Evolutionary conservation across 1,140 invertebrate species (phyloP).

Genomic region (Telenomus remus): DNA sequence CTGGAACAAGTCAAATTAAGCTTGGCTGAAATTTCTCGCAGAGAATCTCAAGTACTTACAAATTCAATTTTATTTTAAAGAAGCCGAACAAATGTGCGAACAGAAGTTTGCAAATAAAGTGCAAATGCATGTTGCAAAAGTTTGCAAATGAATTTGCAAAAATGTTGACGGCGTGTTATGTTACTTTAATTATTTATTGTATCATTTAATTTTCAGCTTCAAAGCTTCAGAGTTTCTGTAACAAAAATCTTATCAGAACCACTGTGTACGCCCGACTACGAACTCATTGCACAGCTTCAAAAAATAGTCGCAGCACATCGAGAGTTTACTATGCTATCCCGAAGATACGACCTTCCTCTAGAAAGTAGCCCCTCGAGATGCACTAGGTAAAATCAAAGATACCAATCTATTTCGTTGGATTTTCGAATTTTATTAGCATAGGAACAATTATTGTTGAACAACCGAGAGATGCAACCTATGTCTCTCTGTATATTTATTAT

Average conservation of each 20-base stretch:
- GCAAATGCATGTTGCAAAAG: too few relatives aligned
- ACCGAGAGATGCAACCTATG: neutral
- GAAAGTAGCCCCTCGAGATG: conserved; percentile 66
- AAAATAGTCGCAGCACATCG: conserved; percentile 86
- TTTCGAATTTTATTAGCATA: neutral
- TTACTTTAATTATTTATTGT: too few relatives aligned
- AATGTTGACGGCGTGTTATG: too few relatives aligned
- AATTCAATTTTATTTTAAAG: neutral
- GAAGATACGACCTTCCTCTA: conserved; percentile 82
- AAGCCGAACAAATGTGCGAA: too few relatives aligned
- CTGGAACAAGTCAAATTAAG: conserved; percentile 82
- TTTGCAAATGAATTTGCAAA: too few relatives aligned
- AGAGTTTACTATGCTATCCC: conserved; percentile 84
- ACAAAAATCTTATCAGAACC: conserved; percentile 82
- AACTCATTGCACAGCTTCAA: conserved; percentile 84
- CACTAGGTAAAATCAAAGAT: conserved; percentile 62
- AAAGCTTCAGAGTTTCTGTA: conserved; percentile 79
- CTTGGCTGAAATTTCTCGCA: conserved; percentile 81
- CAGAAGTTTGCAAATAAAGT: too few relatives aligned
- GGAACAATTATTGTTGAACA: neutral
- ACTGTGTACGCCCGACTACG: conserved; percentile 83
- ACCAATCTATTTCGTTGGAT: neutral
- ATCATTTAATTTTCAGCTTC: conserved; percentile 23
- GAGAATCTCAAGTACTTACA: conserved; percentile 79
- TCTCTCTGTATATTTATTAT: too few relatives aligned